Percentiles rank a stretch among this genome's conserved stretches.
Conservation (phyloP, 1,140 invertebrate species). For the Hylaeus volcanicus region DNA sequence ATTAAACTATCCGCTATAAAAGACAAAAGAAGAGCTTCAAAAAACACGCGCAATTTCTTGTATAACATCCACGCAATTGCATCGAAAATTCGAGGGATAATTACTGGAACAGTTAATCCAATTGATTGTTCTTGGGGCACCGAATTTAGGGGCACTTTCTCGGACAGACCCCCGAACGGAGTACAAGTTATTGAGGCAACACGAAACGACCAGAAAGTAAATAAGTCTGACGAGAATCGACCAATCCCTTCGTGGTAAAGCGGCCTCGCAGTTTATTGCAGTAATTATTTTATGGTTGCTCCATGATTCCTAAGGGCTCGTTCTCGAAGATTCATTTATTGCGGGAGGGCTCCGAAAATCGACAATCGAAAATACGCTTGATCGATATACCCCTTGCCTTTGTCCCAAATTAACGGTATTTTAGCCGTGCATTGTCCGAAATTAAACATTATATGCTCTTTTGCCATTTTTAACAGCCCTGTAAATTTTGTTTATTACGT, state of each 20-base stretch:
- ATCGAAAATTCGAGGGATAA: not conserved
- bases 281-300: constrained; percentile 59
- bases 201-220: constrained; percentile 1
- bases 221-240: not conserved
- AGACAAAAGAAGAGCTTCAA: not conserved
- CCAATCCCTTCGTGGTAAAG: constrained; percentile 47
- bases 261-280: constrained; percentile 55
- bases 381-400: not conserved
- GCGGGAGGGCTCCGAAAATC: not conserved
- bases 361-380: not conserved
- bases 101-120: constrained; percentile 25
- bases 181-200: not conserved
- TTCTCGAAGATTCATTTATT: constrained; percentile 17
- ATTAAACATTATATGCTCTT: not conserved
- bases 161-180: too few species aligned
- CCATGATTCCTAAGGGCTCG: constrained; percentile 2
- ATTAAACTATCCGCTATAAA: too few species aligned
- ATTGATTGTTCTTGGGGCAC: constrained; percentile 16
- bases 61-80: not conserved
- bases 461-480: too few species aligned
- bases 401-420: not conserved
- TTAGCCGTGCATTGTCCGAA: not conserved
- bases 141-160: not conserved
- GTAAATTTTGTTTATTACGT: too few species aligned
- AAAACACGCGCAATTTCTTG: not conserved